phyloP scores from a whole-genome alignment of 1,140 invertebrate species.

The Apis cerana region DNA sequence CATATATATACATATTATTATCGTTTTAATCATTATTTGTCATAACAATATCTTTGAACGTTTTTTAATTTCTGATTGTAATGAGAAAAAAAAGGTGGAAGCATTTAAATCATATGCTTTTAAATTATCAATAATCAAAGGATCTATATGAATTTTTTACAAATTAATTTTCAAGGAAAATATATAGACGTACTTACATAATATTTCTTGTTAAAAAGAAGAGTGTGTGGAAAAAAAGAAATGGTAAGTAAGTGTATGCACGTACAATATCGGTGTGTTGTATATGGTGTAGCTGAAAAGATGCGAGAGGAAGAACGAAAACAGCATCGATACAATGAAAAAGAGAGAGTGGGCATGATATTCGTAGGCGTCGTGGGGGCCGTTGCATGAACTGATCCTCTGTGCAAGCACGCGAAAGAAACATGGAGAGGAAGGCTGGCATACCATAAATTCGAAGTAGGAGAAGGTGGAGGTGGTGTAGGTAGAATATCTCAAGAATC shows the following conservation, averaged over 20 bases:
- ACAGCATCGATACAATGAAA: conserved; percentile 18
- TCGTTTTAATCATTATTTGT: not conserved
- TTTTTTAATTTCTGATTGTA: not conserved
- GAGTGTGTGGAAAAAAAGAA: conserved; percentile 15
- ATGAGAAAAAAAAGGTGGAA: not conserved
- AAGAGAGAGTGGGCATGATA: conserved; percentile 49
- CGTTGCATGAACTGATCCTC: conserved; percentile 57
- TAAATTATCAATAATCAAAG: not conserved
- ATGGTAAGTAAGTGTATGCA: conserved; percentile 39
- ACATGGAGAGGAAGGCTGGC: conserved; percentile 63
- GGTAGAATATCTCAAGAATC: conserved; percentile 71
- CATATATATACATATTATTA: not conserved
- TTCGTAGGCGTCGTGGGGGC: conserved; percentile 72
- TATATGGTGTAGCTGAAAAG: conserved; percentile 27
- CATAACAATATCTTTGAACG: not conserved
- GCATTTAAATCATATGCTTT: not conserved
- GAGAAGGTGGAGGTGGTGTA: conserved; percentile 57
- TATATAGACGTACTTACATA: conserved; percentile 31
- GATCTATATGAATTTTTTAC: conserved; percentile 40
- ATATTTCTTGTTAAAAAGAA: conserved; percentile 27
- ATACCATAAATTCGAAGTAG: conserved; percentile 52
- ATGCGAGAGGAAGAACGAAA: conserved; percentile 31
- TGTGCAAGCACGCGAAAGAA: conserved; percentile 59
- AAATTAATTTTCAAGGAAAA: not conserved
- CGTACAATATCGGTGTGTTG: conserved; percentile 24